A percentile compares a stretch with the other conserved stretches of the same genome.
Conservation (phyloP, 2,797 vertebrate genomes). For the Ctenopoma kingsleyae region DNA sequence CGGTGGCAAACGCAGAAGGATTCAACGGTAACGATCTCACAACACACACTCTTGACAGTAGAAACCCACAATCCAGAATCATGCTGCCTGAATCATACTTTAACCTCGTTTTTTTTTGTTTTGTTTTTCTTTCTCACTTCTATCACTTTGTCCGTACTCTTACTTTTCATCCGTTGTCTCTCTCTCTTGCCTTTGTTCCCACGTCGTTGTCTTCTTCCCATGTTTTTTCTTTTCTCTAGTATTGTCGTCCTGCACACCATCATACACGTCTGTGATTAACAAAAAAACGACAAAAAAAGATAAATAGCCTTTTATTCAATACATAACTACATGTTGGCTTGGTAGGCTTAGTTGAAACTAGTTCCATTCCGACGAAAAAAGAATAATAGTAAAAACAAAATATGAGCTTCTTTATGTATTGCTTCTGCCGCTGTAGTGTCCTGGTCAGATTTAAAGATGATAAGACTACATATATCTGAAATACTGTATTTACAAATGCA, state of each 20-base stretch:
- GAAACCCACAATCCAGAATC: conserved; percentile 61
- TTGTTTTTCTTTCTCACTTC: conserved; percentile 10
- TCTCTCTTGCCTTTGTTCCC: conserved; percentile 1
- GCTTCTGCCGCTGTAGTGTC: conserved; percentile 83
- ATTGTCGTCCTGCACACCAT: conserved; percentile 56
- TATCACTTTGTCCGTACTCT: background rate
- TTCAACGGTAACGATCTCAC: conserved; percentile 59
- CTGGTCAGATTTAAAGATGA: conserved; percentile 76
- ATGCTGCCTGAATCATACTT: conserved; percentile 64
- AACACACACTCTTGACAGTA: conserved; percentile 46
- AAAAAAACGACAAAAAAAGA: conserved; percentile 59
- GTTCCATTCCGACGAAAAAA: conserved; percentile 78
- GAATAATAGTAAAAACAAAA: conserved; percentile 68
- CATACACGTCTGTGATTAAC: conserved; percentile 70
- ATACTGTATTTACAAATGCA: conserved; percentile 81
- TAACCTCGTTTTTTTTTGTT: conserved; percentile 16
- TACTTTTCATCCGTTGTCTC: background rate
- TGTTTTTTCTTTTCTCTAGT: conserved; percentile 11
- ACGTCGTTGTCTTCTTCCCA: background rate
- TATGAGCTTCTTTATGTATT: conserved; percentile 80
- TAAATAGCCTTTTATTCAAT: conserved; percentile 75
- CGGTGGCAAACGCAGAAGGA: conserved; percentile 61
- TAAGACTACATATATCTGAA: conserved; percentile 81
- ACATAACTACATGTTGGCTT: conserved; percentile 77
- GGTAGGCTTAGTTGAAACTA: conserved; percentile 76